phyloP scores from a whole-genome alignment of 2,888 invertebrate species.

The Cinara cedri region DNA sequence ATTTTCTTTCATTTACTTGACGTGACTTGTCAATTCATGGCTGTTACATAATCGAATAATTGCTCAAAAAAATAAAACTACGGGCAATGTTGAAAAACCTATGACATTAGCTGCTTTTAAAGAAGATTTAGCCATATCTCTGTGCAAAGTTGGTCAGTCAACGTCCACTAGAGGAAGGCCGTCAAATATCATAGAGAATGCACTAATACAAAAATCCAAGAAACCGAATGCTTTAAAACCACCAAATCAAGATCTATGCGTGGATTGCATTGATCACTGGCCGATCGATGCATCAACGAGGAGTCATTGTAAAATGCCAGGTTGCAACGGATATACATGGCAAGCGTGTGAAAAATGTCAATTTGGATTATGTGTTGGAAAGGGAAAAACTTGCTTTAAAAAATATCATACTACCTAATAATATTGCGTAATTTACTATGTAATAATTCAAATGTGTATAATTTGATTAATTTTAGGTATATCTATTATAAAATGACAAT shows the following conservation, averaged over 20 bases:
- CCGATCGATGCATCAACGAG: not conserved
- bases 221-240: slow-evolving; percentile 20
- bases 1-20: too few relatives aligned
- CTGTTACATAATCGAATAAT: slow-evolving; percentile 11
- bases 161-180: not conserved
- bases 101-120: slow-evolving; percentile 1
- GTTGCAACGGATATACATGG: not conserved
- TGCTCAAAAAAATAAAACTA: not conserved
- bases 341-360: slow-evolving; percentile 3
- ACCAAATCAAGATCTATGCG: slow-evolving; percentile 6
- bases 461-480: not conserved
- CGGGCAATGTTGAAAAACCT: not conserved
- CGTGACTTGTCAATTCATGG: not conserved
- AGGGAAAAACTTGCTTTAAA: not conserved
- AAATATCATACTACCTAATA: not conserved
- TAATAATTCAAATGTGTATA: not conserved
- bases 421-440: not conserved
- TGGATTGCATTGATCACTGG: slow-evolving; percentile 18
- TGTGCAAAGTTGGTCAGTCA: slow-evolving; percentile 16
- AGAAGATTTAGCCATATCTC: slow-evolving; percentile 18
- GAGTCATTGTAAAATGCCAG: not conserved
- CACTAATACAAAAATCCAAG: slow-evolving; percentile 12
- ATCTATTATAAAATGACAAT: not conserved
- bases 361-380: not conserved
- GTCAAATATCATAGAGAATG: slow-evolving; percentile 12